phyloP scores from a whole-genome alignment of 2,113 vertebrate genomes.

The Poeciliopsis turrubarensis region DNA sequence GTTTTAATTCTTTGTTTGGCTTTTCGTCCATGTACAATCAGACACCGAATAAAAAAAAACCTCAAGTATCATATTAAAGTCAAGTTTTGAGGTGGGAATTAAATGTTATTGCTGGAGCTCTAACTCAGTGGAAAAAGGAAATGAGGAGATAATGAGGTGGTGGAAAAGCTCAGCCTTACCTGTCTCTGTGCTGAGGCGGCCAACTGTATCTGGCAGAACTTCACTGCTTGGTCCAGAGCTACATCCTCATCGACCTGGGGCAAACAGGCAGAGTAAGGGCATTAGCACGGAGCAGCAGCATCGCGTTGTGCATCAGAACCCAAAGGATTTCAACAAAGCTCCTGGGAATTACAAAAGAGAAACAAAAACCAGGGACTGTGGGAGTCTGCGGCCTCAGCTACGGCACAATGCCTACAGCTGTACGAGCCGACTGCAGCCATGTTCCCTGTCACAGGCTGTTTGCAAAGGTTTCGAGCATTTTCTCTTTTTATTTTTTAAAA shows the following conservation, averaged over 20 bases:
- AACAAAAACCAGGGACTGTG: constrained; percentile 34
- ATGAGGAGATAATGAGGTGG: background rate
- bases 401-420: constrained; percentile 43
- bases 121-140: background rate
- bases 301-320: background rate
- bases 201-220: constrained; percentile 97
- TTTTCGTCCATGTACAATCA: too few relatives aligned
- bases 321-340: constrained; percentile 7
- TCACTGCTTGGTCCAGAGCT: constrained; percentile 95
- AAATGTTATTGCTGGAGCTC: background rate
- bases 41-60: too few relatives aligned
- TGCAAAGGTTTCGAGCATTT: constrained; percentile 12
- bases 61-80: too few relatives aligned
- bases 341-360: constrained; percentile 16
- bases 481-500: constrained; percentile 28
- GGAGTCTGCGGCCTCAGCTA: constrained; percentile 40
- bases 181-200: constrained; percentile 93
- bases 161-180: constrained; percentile 76
- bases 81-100: too few relatives aligned
- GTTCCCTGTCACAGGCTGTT: constrained; percentile 23
- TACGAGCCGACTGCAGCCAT: constrained; percentile 4
- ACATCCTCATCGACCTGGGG: constrained; percentile 94
- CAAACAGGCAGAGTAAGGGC: constrained; percentile 10
- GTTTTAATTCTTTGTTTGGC: too few relatives aligned
- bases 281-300: constrained; percentile 5